Conservation (phyloP, 2,113 vertebrate species). For the Sciurus niger region DNA sequence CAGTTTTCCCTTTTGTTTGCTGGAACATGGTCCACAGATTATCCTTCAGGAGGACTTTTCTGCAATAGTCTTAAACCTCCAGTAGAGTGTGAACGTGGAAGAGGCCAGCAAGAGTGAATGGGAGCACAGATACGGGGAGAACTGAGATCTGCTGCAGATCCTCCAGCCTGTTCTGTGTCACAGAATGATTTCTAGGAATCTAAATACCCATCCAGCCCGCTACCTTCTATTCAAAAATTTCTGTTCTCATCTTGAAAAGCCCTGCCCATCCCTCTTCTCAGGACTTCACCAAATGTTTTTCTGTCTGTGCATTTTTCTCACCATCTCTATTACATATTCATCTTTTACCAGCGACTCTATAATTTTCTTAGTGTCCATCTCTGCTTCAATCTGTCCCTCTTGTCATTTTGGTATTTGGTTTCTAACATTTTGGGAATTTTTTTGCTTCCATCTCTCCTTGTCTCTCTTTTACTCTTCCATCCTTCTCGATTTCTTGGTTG, state of each 20-base stretch:
- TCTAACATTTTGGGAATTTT: constrained; percentile 18
- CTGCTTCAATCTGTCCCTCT: neutral
- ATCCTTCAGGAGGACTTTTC: constrained; percentile 26
- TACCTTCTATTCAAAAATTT: neutral
- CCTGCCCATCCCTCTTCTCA: neutral
- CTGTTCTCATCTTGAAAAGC: neutral
- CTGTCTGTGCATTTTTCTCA: neutral
- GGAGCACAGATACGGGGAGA: neutral
- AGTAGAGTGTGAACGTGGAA: neutral
- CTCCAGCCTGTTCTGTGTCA: neutral
- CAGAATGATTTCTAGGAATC: neutral
- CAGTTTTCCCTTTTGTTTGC: constrained; percentile 33
- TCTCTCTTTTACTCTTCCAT: constrained; percentile 28
- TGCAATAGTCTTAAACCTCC: constrained; percentile 18
- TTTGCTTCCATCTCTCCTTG: constrained; percentile 19
- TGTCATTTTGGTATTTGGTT: neutral
- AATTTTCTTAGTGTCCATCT: constrained; percentile 44
- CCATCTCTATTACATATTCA: neutral
- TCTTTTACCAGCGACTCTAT: constrained; percentile 4
- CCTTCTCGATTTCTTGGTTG: constrained; percentile 67
- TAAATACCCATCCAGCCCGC: neutral
- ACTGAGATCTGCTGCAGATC: neutral
- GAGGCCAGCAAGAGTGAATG: neutral
- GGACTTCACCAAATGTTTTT: neutral
- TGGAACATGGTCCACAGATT: neutral